Evolutionary conservation across 2,888 invertebrate genomes (phyloP), one percentile per base, ranked within the genome.

Genomic region (Orchestes rusci): DNA sequence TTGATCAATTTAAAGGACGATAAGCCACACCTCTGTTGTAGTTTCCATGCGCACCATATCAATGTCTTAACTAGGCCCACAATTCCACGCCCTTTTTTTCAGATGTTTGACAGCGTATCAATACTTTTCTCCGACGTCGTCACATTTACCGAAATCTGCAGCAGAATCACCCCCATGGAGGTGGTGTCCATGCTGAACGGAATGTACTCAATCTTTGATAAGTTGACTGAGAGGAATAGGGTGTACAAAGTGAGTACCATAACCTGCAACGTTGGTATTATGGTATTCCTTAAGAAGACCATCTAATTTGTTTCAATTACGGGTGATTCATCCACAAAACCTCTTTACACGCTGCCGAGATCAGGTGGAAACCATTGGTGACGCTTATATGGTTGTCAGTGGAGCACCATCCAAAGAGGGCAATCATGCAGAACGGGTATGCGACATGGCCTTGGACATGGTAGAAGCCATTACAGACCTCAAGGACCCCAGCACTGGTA

Each of bases 61-160:
- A n/a, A n/a, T n/a, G n/a, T n/a, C n/a, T n/a, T n/a, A n/a, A n/a
- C n/a, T n/a, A n/a, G n/a, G n/a, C n/a, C n/a, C n/a, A n/a, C n/a
- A n/a, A n/a, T n/a, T n/a, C n/a, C 23, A 23, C 23, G 23, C 7
- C 10, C 10, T 23, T 18, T 39, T 39, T 19, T 42, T 1, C 73
- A 96, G 96, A 92, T 91, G 80, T 97, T 96, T 68, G 85, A 96
- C 63, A 85, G 82, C 59, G 96, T 96, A 2, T 95, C 96, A 0
- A 91, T 97, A 52, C 73, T 97, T 46, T 97, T 97, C 72, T 95
- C 95, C 16, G 97, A 97, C 67, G 93, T 97, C 38, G 96, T 97
- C 5, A 94, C 92, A 7, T 97, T 97, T 69, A 96, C 96, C 1
- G 90, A 91, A 70, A 96, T 97, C 62, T 97, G 96, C 66, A 91